phyloP scores from a whole-genome alignment of 2,113 vertebrate genomes.

The Platycercus adscitus region DNA sequence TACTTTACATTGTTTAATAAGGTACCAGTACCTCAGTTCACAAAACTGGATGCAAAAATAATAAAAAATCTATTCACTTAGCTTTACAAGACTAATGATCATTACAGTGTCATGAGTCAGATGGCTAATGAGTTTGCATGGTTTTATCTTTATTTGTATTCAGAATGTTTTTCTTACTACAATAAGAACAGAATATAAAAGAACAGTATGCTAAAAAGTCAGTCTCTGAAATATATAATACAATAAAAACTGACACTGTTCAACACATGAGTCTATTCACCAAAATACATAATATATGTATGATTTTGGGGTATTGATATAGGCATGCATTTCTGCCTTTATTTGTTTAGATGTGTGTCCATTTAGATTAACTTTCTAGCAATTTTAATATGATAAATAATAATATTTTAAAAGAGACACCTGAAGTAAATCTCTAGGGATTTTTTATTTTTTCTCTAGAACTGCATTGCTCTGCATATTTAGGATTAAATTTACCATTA shows the following conservation, averaged over 20 bases:
- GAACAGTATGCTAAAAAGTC: neutral
- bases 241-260: neutral
- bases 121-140: neutral
- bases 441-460: neutral
- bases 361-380: constrained; percentile 16
- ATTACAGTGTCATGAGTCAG: constrained; percentile 4
- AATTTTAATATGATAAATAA: neutral
- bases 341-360: neutral
- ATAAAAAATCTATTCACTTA: neutral
- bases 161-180: neutral
- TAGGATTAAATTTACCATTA: constrained; percentile 69
- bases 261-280: neutral
- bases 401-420: constrained; percentile 20
- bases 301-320: neutral
- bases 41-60: neutral
- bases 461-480: constrained; percentile 39
- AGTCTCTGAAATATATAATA: neutral
- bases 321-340: neutral
- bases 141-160: constrained; percentile 10
- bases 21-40: neutral
- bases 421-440: neutral
- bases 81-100: neutral
- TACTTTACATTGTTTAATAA: neutral
- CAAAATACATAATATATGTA: neutral
- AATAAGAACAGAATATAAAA: neutral